Conservation (phyloP, 1,140 invertebrate species). For the Temnothorax curvispinosus region DNA sequence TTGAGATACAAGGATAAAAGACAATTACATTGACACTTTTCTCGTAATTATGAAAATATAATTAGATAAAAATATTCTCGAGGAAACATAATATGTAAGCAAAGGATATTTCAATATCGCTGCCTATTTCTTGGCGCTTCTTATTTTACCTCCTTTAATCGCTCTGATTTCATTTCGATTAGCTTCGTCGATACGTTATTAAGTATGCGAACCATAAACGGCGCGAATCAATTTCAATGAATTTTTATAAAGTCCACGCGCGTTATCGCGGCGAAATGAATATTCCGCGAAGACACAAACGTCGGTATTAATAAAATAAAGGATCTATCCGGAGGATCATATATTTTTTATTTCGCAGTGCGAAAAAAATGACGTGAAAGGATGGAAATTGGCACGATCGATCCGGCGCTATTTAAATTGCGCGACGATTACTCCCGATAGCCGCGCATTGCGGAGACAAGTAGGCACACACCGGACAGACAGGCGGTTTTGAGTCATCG, state of each 20-base stretch:
- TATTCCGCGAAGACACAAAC: background rate
- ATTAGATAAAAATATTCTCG: background rate
- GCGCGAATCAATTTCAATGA: constrained; percentile 38
- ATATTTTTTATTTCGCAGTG: constrained; percentile 9
- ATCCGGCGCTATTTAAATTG: constrained; percentile 36
- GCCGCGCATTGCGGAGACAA: constrained; percentile 31
- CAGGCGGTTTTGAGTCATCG: constrained; percentile 45
- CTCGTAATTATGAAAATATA: background rate
- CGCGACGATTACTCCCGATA: constrained; percentile 11
- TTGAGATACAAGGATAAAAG: too few species aligned
- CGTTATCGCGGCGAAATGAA: constrained; percentile 13
- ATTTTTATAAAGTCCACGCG: constrained; percentile 40
- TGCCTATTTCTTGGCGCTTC: background rate
- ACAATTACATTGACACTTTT: background rate
- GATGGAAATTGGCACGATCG: constrained; percentile 11
- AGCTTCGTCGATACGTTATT: constrained; percentile 34
- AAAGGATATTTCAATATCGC: background rate
- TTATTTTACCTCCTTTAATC: background rate
- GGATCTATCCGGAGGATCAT: background rate
- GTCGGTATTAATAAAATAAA: constrained; percentile 6
- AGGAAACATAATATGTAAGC: background rate
- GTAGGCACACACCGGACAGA: constrained; percentile 25
- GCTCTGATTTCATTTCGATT: constrained; percentile 34
- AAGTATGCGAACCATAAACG: constrained; percentile 21
- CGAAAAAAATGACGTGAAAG: background rate